phyloP scores from a whole-genome alignment of 2,797 vertebrate species.

The Helostoma temminkii region DNA sequence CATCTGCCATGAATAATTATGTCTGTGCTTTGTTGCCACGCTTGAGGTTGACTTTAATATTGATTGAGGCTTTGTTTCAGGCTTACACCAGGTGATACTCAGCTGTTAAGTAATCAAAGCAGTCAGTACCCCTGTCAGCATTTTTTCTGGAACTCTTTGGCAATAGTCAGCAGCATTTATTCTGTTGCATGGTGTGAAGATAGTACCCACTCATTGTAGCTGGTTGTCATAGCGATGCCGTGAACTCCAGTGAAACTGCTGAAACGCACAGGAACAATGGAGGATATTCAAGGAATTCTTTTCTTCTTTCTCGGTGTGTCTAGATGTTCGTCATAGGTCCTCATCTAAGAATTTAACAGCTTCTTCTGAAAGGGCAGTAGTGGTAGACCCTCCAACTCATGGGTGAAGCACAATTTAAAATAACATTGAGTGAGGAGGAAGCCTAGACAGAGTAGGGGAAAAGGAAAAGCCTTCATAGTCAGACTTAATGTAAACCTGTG shows the following conservation, averaged over 20 bases:
- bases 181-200: background rate
- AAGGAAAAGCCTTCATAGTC: background rate
- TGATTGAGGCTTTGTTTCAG: slow-evolving; percentile 12
- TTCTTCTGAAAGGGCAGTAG: slow-evolving; percentile 13
- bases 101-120: background rate
- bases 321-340: slow-evolving; percentile 16
- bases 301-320: too few relatives aligned
- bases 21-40: background rate
- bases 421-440: slow-evolving; percentile 22
- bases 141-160: background rate
- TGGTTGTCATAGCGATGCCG: too few relatives aligned
- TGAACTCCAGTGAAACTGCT: too few relatives aligned
- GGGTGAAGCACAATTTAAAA: slow-evolving; percentile 15
- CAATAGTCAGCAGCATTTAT: background rate
- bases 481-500: slow-evolving; percentile 26
- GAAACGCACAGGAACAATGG: too few relatives aligned
- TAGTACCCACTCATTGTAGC: too few relatives aligned
- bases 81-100: slow-evolving; percentile 12
- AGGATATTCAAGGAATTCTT: too few relatives aligned
- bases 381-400: background rate
- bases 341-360: slow-evolving; percentile 38
- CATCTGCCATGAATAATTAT: slow-evolving; percentile 5
- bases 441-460: background rate
- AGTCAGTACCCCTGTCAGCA: background rate
- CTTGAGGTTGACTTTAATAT: slow-evolving; percentile 15